A percentile compares a stretch with the other conserved stretches of the same genome.
Evolutionary conservation across 2,888 invertebrate genomes (phyloP).

Genomic region (Coenonympha glycerion): DNA sequence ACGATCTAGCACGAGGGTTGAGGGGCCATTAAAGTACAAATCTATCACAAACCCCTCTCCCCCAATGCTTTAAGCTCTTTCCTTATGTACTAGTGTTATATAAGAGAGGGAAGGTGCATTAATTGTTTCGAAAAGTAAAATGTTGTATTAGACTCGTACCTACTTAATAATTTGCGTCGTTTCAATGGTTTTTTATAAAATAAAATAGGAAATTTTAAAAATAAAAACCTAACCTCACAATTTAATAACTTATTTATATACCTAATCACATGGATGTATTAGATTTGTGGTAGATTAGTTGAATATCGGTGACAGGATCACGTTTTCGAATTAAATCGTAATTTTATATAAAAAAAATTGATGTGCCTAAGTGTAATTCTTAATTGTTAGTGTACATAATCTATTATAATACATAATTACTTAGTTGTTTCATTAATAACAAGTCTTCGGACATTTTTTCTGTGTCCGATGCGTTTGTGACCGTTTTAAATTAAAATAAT

Average conservation of each 20-base stretch:
- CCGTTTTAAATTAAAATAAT: slow-evolving; percentile 14
- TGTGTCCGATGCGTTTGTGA: slow-evolving; percentile 26
- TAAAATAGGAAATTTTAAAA: slow-evolving; percentile 35
- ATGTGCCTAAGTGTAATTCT: slow-evolving; percentile 77
- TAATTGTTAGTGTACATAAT: slow-evolving; percentile 61
- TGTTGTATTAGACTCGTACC: slow-evolving; percentile 54
- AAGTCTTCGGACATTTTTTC: slow-evolving; percentile 40
- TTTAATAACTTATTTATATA: slow-evolving; percentile 35
- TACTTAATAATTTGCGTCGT: slow-evolving; percentile 30
- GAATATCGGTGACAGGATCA: slow-evolving; percentile 59
- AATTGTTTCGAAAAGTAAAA: slow-evolving; percentile 48
- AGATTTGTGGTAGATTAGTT: slow-evolving; percentile 61
- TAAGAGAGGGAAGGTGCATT: slow-evolving; percentile 50
- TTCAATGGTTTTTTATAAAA: slow-evolving; percentile 29
- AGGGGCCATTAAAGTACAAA: slow-evolving; percentile 69
- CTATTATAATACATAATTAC: too few relatives aligned
- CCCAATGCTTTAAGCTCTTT: slow-evolving; percentile 56
- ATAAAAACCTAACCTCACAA: slow-evolving; percentile 39
- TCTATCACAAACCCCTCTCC: slow-evolving; percentile 60
- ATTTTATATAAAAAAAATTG: slow-evolving; percentile 74
- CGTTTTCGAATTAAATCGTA: slow-evolving; percentile 70
- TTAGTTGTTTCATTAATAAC: slow-evolving; percentile 49
- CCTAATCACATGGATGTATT: slow-evolving; percentile 52
- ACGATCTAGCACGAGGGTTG: slow-evolving; percentile 43
- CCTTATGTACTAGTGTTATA: slow-evolving; percentile 56